These are phyloP conservation scores for Alentia gelatinosa DNA, from an alignment of 2,888 invertebrate genomes.

Conservation along the genomic window DNA sequence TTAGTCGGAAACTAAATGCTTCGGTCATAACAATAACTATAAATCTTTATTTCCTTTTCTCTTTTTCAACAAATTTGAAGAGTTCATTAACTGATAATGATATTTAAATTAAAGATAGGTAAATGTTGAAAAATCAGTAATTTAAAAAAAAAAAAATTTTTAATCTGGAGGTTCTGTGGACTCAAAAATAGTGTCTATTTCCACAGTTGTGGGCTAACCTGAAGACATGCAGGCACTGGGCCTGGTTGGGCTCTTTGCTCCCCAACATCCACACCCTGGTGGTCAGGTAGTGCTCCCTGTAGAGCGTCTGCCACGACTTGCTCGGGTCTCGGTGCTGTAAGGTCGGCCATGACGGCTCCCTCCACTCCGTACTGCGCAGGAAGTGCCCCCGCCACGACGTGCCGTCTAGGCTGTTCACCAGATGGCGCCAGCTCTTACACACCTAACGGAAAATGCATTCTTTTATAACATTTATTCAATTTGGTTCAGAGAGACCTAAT, in stretches of 20 bases:
- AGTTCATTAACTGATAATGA: too few species aligned
- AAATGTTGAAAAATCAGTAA: too few species aligned
- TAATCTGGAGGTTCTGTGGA: too few species aligned
- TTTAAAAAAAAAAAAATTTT: too few species aligned
- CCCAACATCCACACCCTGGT: constrained; percentile 70
- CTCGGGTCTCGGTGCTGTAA: constrained; percentile 63
- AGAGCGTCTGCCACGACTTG: constrained; percentile 73
- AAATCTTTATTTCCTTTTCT: too few species aligned
- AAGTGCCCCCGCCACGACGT: constrained; percentile 74
- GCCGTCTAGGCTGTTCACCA: constrained; percentile 71
- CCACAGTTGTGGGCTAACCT: too few species aligned
- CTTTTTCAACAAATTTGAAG: too few species aligned
- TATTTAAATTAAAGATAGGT: too few species aligned
- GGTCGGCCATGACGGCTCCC: constrained; percentile 74
- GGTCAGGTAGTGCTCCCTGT: constrained; percentile 70
- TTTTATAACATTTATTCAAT: background rate
- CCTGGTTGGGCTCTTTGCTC: constrained; percentile 62
- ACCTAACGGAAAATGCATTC: constrained; percentile 61
- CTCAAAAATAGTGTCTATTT: too few species aligned
- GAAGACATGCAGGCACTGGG: constrained; percentile 69
- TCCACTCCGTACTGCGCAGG: constrained; percentile 71
- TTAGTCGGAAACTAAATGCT: too few species aligned
- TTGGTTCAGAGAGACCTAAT: background rate
- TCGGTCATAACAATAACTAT: too few species aligned
- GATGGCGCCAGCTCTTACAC: constrained; percentile 74